Evolutionary conservation across 2,888 invertebrate genomes (phyloP), one percentile per base, ranked within the genome.

Genomic region (Leistus spinibarbis): DNA sequence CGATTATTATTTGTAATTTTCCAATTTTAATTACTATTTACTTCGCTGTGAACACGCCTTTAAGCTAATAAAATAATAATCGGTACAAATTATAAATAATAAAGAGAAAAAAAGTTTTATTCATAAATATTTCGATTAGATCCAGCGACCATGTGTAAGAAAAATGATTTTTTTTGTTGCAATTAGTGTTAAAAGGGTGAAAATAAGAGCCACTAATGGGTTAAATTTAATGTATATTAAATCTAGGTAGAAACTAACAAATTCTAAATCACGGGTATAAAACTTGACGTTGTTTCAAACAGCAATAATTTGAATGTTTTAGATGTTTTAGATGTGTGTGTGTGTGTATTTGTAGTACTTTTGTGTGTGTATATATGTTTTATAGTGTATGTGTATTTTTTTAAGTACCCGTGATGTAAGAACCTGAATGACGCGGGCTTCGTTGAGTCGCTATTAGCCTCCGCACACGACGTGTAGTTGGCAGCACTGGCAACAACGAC

Each of bases 381-480:
- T 79, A 66, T 69, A 68, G 16, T 78, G 77, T 80, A 77, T 79
- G 80, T 82, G 82, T 82, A 80, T 82, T 81, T 82, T 83, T 84
- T 84, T 85, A 86, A 86, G 85, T 86, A 86, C 86, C 86, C 85
- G 85, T 85, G 83, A 85, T 82, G 83, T 84, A 78, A 84, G 84
- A 85, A 86, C 85, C 85, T 85, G 85, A 84, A 84, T 84, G 85
- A 84, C 85, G 83, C 85, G 85, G 83, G 83, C 83, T 82, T 82
- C 80, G 80, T 79, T 81, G 83, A 81, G 84, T 70, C 77, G 87
- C 90, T 40, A 83, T 86, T 86, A 87, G 86, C 85, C 85, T 87
- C 87, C 87, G 86, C 82, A 86, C 86, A 84, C 87, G 85, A 84
- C 87, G 82, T 82, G 86, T 82, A 82, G 86, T 81, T 83, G 86